Conservation (phyloP, 2,113 vertebrate genomes). For the Xenopus borealis region DNA sequence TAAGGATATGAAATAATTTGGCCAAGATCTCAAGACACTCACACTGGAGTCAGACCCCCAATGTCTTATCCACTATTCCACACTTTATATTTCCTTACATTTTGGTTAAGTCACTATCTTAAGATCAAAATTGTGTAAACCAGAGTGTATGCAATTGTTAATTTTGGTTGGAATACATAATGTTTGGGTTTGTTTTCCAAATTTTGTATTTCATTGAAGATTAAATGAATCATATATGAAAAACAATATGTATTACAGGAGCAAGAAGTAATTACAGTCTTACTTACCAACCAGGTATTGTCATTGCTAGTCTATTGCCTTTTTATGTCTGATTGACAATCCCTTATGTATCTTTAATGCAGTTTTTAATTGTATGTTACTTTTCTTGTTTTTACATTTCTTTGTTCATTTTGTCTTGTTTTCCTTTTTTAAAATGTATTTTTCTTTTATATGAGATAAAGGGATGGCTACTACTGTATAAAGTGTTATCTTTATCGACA, state of each 20-base stretch:
- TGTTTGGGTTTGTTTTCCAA: too few species aligned
- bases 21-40: too few species aligned
- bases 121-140: too few species aligned
- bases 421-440: neutral
- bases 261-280: conserved; percentile 50
- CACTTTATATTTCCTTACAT: too few species aligned
- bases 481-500: conserved; percentile 35
- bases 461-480: conserved; percentile 45
- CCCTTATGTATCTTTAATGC: conserved; percentile 46
- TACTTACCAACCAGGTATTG: conserved; percentile 46
- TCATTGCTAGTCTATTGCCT: conserved; percentile 42
- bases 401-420: conserved; percentile 20
- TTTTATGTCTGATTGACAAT: conserved; percentile 21
- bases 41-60: too few species aligned
- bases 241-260: conserved; percentile 47
- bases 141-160: too few species aligned
- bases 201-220: too few species aligned
- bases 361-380: conserved; percentile 49
- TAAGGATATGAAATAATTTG: too few species aligned
- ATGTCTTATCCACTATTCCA: too few species aligned
- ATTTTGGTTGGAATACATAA: too few species aligned
- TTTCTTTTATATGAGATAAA: conserved; percentile 47
- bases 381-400: conserved; percentile 30
- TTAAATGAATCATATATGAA: conserved; percentile 22
- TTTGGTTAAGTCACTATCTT: too few species aligned